phyloP scores from a whole-genome alignment of 2,888 invertebrate genomes.

The Drosophila recens region DNA sequence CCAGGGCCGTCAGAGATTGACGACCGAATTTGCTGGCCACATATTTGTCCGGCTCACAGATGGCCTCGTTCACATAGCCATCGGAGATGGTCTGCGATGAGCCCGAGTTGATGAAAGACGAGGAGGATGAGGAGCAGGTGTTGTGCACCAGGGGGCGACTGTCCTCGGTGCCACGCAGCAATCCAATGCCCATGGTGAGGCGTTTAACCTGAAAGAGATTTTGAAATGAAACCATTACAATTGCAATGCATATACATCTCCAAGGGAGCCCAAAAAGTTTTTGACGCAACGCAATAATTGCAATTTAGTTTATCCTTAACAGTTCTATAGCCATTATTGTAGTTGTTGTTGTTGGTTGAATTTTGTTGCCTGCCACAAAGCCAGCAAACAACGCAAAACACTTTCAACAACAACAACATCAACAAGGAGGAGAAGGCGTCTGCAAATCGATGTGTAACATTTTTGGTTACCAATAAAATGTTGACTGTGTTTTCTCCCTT shows the following conservation, averaged over 20 bases:
- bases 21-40: slow-evolving; percentile 85
- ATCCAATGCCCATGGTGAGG: slow-evolving; percentile 92
- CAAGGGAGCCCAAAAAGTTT: slow-evolving; percentile 35
- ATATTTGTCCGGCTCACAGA: slow-evolving; percentile 88
- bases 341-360: slow-evolving; percentile 10
- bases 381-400: slow-evolving; percentile 70
- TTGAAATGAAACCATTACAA: slow-evolving; percentile 14
- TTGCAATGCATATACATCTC: background rate
- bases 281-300: slow-evolving; percentile 64
- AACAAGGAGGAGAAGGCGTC: slow-evolving; percentile 32
- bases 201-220: slow-evolving; percentile 87
- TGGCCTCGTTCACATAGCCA: slow-evolving; percentile 93
- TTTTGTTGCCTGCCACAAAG: slow-evolving; percentile 43
- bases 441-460: slow-evolving; percentile 71
- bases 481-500: slow-evolving; percentile 39
- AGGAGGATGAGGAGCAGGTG: slow-evolving; percentile 85
- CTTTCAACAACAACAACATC: slow-evolving; percentile 53
- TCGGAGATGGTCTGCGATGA: slow-evolving; percentile 90
- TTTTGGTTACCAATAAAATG: slow-evolving; percentile 80
- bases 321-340: slow-evolving; percentile 34
- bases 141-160: slow-evolving; percentile 91
- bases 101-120: slow-evolving; percentile 87
- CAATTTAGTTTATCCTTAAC: slow-evolving; percentile 42
- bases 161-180: slow-evolving; percentile 89
- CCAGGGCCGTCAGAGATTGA: slow-evolving; percentile 85